Base-by-base conservation (phyloP, 1,140 invertebrate species). In the Lordiphosa clarofinis region DNA sequence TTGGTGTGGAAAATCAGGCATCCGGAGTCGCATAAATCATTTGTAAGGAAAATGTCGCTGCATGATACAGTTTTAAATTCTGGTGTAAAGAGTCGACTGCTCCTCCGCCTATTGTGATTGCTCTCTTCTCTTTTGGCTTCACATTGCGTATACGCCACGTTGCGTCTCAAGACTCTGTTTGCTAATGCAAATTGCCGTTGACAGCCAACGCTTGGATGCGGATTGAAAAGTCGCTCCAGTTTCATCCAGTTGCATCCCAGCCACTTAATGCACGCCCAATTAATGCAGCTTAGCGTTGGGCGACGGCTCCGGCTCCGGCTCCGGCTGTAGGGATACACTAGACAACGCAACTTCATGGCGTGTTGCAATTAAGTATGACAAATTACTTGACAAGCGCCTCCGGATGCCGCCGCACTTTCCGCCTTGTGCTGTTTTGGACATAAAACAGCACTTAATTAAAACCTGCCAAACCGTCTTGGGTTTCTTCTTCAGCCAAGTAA, bases 281-380 rank as follows among this genome's bases (percentile, higher is more conserved):
- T 70, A 70, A 66, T 66, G 57, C 53, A 66, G 67, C 67, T 70
- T 70, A 59, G 60, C 38, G 46, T 24, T 38, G 12, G 37, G 24
- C 44, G 35, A 10, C 38, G 31, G 24, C 4, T 49, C 6, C 35
- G 43, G 37, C 36, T 46, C n/a, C n/a, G n/a, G n/a, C n/a, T n/a
- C n/a, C n/a, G n/a, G n/a, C n/a, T n/a, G 21, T 28, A 49, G 40
- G 47, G 21, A 28, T 56, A 44, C 40, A 50, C 21, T 24, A 28
- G 5, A 52, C 7, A 56, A 52, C 39, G 53, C 63, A 71, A 71
- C 63, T 71, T 67, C 57, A 48, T 71, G 63, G 52, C 63, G 58
- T 71, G 67, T 62, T 71, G 63, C 67, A 71, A 71, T 71, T 71
- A 71, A 71, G 62, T 62, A 71, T 71, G 67, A 66, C 67, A 71